These are phyloP conservation scores for Copidosoma floridanum DNA, from an alignment of 1,140 invertebrate genomes.

Conservation along the genomic window DNA sequence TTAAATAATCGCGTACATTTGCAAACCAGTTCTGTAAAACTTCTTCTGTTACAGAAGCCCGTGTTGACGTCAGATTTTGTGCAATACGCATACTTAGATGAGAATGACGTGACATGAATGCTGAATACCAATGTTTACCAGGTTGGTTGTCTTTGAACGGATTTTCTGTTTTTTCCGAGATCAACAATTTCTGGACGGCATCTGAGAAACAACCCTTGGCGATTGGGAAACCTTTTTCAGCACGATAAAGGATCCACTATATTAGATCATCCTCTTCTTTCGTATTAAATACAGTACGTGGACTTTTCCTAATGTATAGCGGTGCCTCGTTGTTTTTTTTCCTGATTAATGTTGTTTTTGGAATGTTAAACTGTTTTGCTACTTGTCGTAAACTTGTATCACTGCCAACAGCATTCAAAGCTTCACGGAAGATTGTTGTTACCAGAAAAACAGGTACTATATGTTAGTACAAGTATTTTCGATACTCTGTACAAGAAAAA, in stretches of 20 bases:
- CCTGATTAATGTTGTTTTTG: neutral
- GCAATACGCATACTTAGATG: constrained; percentile 27
- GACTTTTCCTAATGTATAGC: constrained; percentile 12
- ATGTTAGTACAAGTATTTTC: too few relatives aligned
- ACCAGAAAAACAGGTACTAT: too few relatives aligned
- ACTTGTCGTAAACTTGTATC: neutral
- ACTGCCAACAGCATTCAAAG: neutral
- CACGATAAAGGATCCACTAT: constrained; percentile 37
- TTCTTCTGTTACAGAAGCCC: constrained; percentile 30
- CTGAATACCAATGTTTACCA: constrained; percentile 27
- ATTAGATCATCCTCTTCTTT: constrained; percentile 38
- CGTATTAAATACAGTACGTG: constrained; percentile 27
- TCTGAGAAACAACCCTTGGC: constrained; percentile 37
- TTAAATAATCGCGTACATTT: constrained; percentile 28
- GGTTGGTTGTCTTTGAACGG: constrained; percentile 28
- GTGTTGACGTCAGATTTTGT: constrained; percentile 32
- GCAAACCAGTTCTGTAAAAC: constrained; percentile 29
- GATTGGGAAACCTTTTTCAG: constrained; percentile 37
- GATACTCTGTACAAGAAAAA: too few relatives aligned
- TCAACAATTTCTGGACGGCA: constrained; percentile 40
- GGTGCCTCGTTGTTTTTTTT: neutral
- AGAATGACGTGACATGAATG: constrained; percentile 31
- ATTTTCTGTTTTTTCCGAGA: constrained; percentile 32
- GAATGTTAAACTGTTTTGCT: neutral
- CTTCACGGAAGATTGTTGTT: too few relatives aligned